Conservation (phyloP, 1,140 invertebrate species). For the Helicorthomorpha holstii region DNA sequence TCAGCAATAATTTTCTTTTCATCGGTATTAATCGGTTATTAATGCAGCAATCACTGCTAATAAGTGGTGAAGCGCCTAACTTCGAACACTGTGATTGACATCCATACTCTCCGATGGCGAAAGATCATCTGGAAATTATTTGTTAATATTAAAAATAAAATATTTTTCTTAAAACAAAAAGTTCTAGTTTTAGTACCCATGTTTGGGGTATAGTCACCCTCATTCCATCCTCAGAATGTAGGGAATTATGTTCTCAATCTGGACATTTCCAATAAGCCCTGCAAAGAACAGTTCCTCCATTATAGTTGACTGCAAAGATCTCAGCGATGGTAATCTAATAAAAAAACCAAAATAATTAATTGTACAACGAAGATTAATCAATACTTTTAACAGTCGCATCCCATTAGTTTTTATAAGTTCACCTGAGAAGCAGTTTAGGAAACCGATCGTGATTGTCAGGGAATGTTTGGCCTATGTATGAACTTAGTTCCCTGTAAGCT, state of each 20-base stretch:
- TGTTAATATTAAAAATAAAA: not conserved
- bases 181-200: not conserved
- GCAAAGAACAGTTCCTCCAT: constrained; percentile 88
- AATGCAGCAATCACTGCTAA: no score
- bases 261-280: constrained; percentile 75
- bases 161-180: not conserved
- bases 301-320: constrained; percentile 53
- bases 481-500: constrained; percentile 47
- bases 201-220: no score
- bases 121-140: not conserved
- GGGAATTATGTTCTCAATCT: constrained; percentile 81
- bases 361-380: no score
- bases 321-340: constrained; percentile 47
- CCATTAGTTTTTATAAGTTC: no score
- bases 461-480: constrained; percentile 33
- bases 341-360: constrained; percentile 17
- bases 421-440: constrained; percentile 43
- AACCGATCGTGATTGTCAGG: constrained; percentile 37
- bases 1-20: no score
- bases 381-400: no score
- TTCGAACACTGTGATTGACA: not conserved
- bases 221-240: constrained; percentile 67
- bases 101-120: not conserved
- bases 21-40: no score
- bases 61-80: no score